Evolutionary conservation across 2,113 vertebrate genomes (phyloP).

Genomic region (Hemibagrus wyckioides): DNA sequence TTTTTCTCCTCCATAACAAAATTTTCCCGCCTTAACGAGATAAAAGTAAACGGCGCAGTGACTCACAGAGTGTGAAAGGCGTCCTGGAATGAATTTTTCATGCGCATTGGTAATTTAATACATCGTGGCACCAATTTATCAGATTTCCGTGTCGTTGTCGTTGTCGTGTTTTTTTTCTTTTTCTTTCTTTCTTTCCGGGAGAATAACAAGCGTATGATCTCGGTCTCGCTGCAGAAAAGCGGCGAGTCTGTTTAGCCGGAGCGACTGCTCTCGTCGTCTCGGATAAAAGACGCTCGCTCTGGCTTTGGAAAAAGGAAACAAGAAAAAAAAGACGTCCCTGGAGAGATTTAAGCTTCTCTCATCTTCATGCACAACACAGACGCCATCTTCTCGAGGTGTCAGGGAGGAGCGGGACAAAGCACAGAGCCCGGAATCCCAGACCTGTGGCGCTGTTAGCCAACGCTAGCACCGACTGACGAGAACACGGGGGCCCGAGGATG

Average conservation of each 20-base stretch:
- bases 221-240: constrained; percentile 50
- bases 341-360: constrained; percentile 23
- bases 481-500: not conserved
- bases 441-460: not conserved
- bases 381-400: constrained; percentile 11
- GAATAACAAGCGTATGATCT: constrained; percentile 69
- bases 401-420: not conserved
- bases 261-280: constrained; percentile 43
- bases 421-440: not conserved
- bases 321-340: constrained; percentile 21
- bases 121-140: constrained; percentile 71
- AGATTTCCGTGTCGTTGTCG: constrained; percentile 68
- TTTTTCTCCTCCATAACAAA: constrained; percentile 69
- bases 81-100: constrained; percentile 73
- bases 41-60: constrained; percentile 73
- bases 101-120: constrained; percentile 77
- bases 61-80: constrained; percentile 73
- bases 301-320: constrained; percentile 27
- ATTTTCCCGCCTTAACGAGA: constrained; percentile 76
- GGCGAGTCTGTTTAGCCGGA: constrained; percentile 47
- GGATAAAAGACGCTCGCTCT: constrained; percentile 41
- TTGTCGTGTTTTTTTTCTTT: constrained; percentile 43
- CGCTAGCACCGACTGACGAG: not conserved
- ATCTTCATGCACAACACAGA: constrained; percentile 12
- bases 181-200: constrained; percentile 43